phyloP scores from a whole-genome alignment of 23 tunicate species.

The Styela clava region DNA sequence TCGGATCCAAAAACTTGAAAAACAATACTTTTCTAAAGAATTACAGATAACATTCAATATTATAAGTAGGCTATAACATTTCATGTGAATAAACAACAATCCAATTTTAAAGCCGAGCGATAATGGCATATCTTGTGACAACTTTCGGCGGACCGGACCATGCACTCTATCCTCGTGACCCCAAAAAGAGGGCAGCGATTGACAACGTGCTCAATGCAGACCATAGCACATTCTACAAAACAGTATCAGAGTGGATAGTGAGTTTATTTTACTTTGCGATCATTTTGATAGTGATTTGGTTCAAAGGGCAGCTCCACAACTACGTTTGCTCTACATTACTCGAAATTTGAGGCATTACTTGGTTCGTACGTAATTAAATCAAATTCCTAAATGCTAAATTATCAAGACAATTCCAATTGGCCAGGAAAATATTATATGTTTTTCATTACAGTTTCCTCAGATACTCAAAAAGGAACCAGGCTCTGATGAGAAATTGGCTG shows the following conservation, averaged over 20 bases:
- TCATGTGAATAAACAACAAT: too few species aligned
- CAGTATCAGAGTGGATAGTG: background rate
- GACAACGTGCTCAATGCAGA: constrained; percentile 30
- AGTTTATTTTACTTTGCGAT: background rate
- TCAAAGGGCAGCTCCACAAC: background rate
- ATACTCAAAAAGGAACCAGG: background rate
- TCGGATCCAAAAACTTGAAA: too few species aligned
- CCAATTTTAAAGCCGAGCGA: constrained; percentile 26
- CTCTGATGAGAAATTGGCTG: constrained; percentile 5
- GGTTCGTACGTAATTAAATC: too few species aligned
- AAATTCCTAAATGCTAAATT: too few species aligned
- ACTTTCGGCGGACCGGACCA: constrained; percentile 23
- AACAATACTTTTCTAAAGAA: too few species aligned
- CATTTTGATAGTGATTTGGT: too few species aligned
- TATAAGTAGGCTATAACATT: too few species aligned
- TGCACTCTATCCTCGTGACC: constrained; percentile 26
- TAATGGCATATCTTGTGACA: constrained; percentile 23
- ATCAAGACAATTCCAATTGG: too few species aligned
- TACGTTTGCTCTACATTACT: background rate
- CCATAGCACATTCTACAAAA: constrained; percentile 17
- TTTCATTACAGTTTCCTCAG: constrained; percentile 8
- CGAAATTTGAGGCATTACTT: too few species aligned
- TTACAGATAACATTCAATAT: too few species aligned
- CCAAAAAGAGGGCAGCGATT: constrained; percentile 13
- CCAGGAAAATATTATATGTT: too few species aligned